These are phyloP conservation scores for Marcusenius ussheri DNA, from an alignment of 2,113 vertebrate genomes.

Conservation along the genomic window DNA sequence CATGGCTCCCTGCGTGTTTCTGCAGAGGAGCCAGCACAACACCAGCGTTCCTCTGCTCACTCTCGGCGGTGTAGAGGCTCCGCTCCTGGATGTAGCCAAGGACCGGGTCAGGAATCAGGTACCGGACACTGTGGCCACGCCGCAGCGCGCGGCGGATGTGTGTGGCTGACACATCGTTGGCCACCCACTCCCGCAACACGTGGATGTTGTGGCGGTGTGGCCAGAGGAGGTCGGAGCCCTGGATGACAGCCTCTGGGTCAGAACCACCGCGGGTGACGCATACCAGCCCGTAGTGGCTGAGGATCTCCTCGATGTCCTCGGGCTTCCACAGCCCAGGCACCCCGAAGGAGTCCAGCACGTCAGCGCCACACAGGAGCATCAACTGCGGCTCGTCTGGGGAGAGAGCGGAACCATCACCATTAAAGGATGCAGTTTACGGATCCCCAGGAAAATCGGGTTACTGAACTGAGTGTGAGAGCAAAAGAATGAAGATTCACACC, in stretches of 20 bases:
- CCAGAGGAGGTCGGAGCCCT: conserved; percentile 80
- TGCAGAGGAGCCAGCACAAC: too few relatives aligned
- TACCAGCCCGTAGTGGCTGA: conserved; percentile 68
- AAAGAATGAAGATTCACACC: background rate
- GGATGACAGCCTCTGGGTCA: conserved; percentile 70
- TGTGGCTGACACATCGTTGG: too few relatives aligned
- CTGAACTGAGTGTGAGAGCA: background rate
- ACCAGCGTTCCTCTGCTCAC: too few relatives aligned
- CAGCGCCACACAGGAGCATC: conserved; percentile 85
- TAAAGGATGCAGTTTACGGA: background rate
- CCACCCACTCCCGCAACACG: conserved; percentile 80
- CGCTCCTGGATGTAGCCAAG: too few relatives aligned
- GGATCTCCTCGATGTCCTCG: conserved; percentile 71
- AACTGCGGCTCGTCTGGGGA: conserved; percentile 61
- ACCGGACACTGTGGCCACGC: too few relatives aligned
- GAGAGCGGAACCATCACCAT: background rate
- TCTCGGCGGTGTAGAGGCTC: too few relatives aligned
- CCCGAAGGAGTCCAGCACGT: conserved; percentile 81
- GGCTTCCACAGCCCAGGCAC: conserved; percentile 81
- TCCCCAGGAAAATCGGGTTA: background rate
- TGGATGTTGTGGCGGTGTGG: conserved; percentile 73
- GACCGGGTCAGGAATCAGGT: too few relatives aligned
- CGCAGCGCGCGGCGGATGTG: too few relatives aligned
- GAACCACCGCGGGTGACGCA: conserved; percentile 74
- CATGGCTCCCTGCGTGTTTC: too few relatives aligned